phyloP scores from a whole-genome alignment of 2,888 invertebrate species.

The Strigamia transsilvanica region DNA sequence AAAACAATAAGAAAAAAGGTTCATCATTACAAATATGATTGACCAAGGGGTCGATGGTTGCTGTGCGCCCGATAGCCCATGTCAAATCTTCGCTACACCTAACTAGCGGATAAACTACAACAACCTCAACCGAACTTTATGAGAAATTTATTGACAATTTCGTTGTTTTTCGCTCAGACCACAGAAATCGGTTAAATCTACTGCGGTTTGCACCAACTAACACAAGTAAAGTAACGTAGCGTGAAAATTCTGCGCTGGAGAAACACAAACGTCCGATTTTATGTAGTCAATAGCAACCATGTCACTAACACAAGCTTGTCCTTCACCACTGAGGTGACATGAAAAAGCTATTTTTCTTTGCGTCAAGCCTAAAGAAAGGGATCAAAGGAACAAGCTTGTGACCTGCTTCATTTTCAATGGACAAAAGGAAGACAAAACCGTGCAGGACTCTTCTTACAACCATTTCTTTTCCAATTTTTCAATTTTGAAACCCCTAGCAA shows the following conservation, averaged over 20 bases:
- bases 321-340: conserved; percentile 3
- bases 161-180: not conserved
- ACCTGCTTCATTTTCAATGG: not conserved
- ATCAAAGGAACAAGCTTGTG: conserved; percentile 16
- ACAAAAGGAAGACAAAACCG: not conserved
- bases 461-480: not conserved
- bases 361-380: conserved; percentile 6
- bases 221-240: conserved; percentile 31
- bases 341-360: conserved; percentile 26
- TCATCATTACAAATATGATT: no score
- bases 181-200: not conserved
- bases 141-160: not conserved
- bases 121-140: no score
- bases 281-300: conserved; percentile 23
- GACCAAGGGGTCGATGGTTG: no score
- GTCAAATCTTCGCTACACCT: no score
- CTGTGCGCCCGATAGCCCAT: no score
- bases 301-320: conserved; percentile 18
- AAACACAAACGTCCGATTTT: conserved; percentile 30
- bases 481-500: conserved; percentile 41
- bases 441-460: not conserved
- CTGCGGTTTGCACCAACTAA: conserved; percentile 10
- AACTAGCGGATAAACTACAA: no score
- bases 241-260: not conserved
- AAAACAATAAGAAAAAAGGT: no score